Evolutionary conservation across 1,140 invertebrate genomes (phyloP), one percentile per base, ranked within the genome.

Genomic region (Diorhabda sublineata): DNA sequence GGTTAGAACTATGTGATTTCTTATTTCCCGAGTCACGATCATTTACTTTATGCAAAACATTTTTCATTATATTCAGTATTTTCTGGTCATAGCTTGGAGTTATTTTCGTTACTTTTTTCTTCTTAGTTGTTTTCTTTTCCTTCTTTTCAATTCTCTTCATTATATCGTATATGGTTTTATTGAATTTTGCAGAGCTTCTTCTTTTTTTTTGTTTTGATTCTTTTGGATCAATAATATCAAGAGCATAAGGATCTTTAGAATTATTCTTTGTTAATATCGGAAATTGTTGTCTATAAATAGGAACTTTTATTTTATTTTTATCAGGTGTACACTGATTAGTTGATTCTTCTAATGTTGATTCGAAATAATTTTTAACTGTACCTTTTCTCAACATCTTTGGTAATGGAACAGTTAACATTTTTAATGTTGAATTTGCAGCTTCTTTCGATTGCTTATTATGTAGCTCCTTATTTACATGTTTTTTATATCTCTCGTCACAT

Each of bases 151-250:
- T 7, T 62, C 45, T 62, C 42, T 62, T 3, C 9, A 62, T 9
- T n/a, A 62, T 9, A 11, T 44, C 43, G n/a, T 62, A 44, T n/a
- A 62, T 62, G 7, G 61, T 62, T 62, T 44, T 62, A 43, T 62
- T 44, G 11, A 9, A 45, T 44, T 62, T 62, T 44, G 42, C 44
- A 0, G 61, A 62, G 41, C 43, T 42, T 3, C 4, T 9, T 62
- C 44, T 62, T 43, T 44, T 62, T 11, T 41, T 11, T 43, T 41
- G 43, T 42, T 44, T 42, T n/a, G 5, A 5, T 9, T n/a, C 7
- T 11, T 62, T 43, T 43, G 8, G 11, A 62, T 62, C 61, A 2
- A n/a, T 6, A 43, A 62, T 44, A 6, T 62, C 61, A 42, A 62
- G n/a, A 9, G 42, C 61, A 11, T 62, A 62, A 11, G 61, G 61